Conservation (phyloP, 1,140 invertebrate species). For the Drosophila santomea region DNA sequence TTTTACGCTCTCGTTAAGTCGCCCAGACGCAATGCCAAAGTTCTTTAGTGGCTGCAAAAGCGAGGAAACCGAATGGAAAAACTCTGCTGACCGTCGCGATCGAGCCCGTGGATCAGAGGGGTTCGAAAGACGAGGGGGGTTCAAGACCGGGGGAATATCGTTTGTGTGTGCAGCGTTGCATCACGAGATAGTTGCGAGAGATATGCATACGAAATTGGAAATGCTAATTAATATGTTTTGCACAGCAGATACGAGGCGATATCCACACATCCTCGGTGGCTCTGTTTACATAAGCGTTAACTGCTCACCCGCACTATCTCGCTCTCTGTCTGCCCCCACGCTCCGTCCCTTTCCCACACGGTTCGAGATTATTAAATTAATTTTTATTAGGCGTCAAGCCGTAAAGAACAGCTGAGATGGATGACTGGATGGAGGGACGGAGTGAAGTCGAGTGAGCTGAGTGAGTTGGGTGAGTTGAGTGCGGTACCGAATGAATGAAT, state of each 20-base stretch:
- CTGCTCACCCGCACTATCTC: slow-evolving; percentile 52
- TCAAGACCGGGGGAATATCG: slow-evolving; percentile 5
- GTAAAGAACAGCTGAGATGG: slow-evolving; percentile 76
- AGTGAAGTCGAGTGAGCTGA: slow-evolving; percentile 8
- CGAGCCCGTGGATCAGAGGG: slow-evolving; percentile 20
- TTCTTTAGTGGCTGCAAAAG: slow-evolving; percentile 41
- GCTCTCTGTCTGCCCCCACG: neutral
- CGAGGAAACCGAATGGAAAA: slow-evolving; percentile 38
- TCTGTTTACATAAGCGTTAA: slow-evolving; percentile 78
- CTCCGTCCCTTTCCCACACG: slow-evolving; percentile 18
- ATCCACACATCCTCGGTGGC: slow-evolving; percentile 59
- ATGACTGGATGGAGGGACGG: slow-evolving; percentile 14
- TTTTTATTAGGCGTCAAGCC: slow-evolving; percentile 82
- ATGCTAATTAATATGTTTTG: slow-evolving; percentile 83
- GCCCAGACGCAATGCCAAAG: slow-evolving; percentile 72
- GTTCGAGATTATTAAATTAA: slow-evolving; percentile 74
- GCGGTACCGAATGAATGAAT: slow-evolving; percentile 62
- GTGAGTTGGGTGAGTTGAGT: slow-evolving; percentile 11
- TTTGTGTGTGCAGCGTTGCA: slow-evolving; percentile 74
- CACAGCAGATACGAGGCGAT: slow-evolving; percentile 72
- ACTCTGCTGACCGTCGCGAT: slow-evolving; percentile 67
- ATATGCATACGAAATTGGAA: slow-evolving; percentile 81
- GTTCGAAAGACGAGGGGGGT: neutral
- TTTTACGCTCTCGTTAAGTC: slow-evolving; percentile 82
- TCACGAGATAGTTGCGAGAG: slow-evolving; percentile 74